Base-by-base conservation (phyloP, 2,888 invertebrate genomes). In the Tiphia femorata region DNA sequence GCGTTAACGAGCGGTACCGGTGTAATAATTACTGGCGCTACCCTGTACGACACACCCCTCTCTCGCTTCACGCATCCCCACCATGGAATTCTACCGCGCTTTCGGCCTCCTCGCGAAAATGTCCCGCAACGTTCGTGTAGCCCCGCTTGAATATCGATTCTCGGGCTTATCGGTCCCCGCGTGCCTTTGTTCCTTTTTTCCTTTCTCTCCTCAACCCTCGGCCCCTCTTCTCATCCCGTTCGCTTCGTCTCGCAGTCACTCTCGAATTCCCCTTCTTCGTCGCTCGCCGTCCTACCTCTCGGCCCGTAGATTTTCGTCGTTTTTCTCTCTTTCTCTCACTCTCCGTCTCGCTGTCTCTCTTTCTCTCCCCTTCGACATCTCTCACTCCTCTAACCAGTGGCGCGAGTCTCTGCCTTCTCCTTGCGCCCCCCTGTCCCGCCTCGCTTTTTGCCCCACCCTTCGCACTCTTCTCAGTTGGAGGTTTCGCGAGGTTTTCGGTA, bases 91-190 rank as follows among this genome's bases (percentile, higher is more conserved):
- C 63, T 50, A 55, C 48, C 61, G 54, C 50, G 54, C 62, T 65
- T 58, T 70, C 64, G 67, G 51, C 56, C 56, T 49, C 52, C 64
- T 51, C 64, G 53, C 33, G 38, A 51, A 56, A 61, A 58, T 63
- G 64, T 62, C 62, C 62, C 53, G 49, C 53, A 55, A 64, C 58
- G 64, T 64, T 58, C 64, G 57, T 57, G 58, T n/a, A n/a, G n/a
- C 51, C 46, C 50, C 42, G 41, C 56, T 60, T 54, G 64, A 53
- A 58, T 67, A 64, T 68, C 62, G 68, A 69, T 69, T 68, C 69
- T 51, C 61, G 21, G 35, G 61, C 68, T 65, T 67, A 67, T 67
- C 67, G 64, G 68, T 25, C 49, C 56, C 52, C 59, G 59, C 52
- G 49, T 67, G 55, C 62, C 54, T 57, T 49, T 38, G 8, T 12